Percentiles rank a stretch among this genome's conserved stretches.
These are phyloP conservation scores for Osmerus eperlanus DNA, from an alignment of 2,113 vertebrate species.

Conservation along the genomic window DNA sequence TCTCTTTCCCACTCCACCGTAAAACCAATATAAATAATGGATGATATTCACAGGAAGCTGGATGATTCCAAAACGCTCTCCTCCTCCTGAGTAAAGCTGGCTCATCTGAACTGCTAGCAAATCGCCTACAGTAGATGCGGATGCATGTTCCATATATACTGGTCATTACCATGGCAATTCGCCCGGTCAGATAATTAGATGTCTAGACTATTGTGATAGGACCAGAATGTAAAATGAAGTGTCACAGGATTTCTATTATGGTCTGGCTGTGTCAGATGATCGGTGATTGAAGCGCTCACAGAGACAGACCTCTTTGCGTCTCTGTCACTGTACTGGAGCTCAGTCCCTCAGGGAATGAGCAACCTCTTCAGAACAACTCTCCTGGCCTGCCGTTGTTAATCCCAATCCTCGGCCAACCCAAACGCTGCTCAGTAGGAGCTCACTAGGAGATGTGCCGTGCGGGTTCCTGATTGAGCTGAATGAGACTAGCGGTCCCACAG, in stretches of 20 bases:
- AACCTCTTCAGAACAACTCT: background rate
- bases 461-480: slow-evolving; percentile 42
- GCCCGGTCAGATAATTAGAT: slow-evolving; percentile 23
- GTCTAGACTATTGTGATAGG: slow-evolving; percentile 3
- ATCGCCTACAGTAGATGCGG: slow-evolving; percentile 1
- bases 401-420: background rate
- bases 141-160: background rate
- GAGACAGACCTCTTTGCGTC: slow-evolving; percentile 8
- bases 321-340: background rate
- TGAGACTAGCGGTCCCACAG: slow-evolving; percentile 6
- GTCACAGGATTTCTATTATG: background rate
- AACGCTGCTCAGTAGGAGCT: slow-evolving; percentile 35
- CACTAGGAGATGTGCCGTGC: background rate
- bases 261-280: slow-evolving; percentile 15
- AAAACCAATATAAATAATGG: slow-evolving; percentile 43
- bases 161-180: slow-evolving; percentile 9
- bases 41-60: slow-evolving; percentile 49
- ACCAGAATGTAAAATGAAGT: slow-evolving; percentile 7
- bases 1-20: slow-evolving; percentile 3
- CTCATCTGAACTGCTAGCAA: slow-evolving; percentile 13
- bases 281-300: slow-evolving; percentile 13
- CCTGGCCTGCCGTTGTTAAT: slow-evolving; percentile 13
- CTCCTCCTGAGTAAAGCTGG: slow-evolving; percentile 28
- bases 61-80: slow-evolving; percentile 19
- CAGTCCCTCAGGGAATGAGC: background rate